Evolutionary conservation across 2,888 invertebrate species (phyloP), one percentile per base, ranked within the genome.

Genomic region (Limnephilus auricula): DNA sequence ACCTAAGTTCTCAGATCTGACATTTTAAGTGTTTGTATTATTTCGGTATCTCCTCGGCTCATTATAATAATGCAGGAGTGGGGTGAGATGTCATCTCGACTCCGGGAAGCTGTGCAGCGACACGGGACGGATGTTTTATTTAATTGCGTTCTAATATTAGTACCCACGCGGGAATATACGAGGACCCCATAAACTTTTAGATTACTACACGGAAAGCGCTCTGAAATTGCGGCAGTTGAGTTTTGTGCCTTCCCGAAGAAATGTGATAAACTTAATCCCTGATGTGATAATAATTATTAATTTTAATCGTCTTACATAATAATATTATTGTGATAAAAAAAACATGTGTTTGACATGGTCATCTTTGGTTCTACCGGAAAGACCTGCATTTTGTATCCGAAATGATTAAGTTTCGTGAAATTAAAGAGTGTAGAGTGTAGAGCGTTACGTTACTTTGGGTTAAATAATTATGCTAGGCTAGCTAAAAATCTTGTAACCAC

Each of bases 101-200:
- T 65, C 65, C 65, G 65, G 65, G 65, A 65, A 65, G 40, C n/a
- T 40, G 40, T 65, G 65, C 50, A 15, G 87, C 50, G 65, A 87
- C 87, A 87, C 31, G 86, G 86, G 50, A 83, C 83, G 84, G 34
- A 40, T 84, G 87, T 65, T 85, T 85, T 32, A 87, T 31, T 87
- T 87, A 87, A 87, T 87, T 87, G 50, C 65, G 87, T 87, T 87
- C 87, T 87, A 87, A 87, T 50, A 87, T 50, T 87, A 87, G 65
- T 65, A 87, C 18, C 87, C 15, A 31, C 65, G 50, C 15, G 50
- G 15, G 30, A 31, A n/a, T n/a, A 40, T 12, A 50, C 45, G 45
- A 65, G 87, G 30, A 87, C 87, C 87, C 86, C 65, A 25, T 87
- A 87, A 87, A 85, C 85, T 85, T 25, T 9, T 9, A 65, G 65